Conservation (phyloP, 2,113 vertebrate genomes). For the Taurulus bubalis region DNA sequence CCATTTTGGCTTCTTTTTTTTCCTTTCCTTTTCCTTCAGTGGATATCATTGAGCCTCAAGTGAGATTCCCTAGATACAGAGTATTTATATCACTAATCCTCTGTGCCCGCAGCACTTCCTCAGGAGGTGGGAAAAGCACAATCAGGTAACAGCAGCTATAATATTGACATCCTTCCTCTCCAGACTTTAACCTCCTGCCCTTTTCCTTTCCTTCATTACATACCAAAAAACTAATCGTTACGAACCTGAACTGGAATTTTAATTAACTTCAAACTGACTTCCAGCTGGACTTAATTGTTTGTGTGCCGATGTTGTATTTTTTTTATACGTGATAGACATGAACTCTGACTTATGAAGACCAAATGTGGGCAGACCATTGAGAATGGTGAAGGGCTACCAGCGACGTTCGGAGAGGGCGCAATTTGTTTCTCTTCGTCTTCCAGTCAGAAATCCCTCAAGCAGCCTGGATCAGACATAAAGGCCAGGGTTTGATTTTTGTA, state of each 20-base stretch:
- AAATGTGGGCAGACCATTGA: slow-evolving; percentile 47
- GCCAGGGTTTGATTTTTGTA: neutral
- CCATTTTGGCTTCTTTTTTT: neutral
- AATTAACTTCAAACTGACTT: slow-evolving; percentile 7
- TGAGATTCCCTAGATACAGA: slow-evolving; percentile 11
- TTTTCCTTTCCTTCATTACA: slow-evolving; percentile 19
- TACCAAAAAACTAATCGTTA: slow-evolving; percentile 50
- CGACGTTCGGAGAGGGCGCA: neutral
- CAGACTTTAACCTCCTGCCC: neutral
- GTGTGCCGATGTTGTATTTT: slow-evolving; percentile 39
- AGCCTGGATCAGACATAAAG: neutral
- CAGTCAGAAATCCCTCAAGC: neutral
- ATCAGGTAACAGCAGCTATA: slow-evolving; percentile 48
- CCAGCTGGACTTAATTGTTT: slow-evolving; percentile 19
- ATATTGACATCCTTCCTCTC: neutral
- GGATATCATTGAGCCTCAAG: slow-evolving; percentile 23
- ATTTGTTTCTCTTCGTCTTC: neutral
- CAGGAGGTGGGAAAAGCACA: slow-evolving; percentile 50
- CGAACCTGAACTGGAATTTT: slow-evolving; percentile 46
- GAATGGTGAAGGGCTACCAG: slow-evolving; percentile 63
- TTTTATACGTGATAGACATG: slow-evolving; percentile 17
- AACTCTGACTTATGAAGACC: slow-evolving; percentile 47
- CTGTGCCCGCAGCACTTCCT: slow-evolving; percentile 9
- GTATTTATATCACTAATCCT: slow-evolving; percentile 15
- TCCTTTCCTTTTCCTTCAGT: neutral